A percentile compares a stretch with the other conserved stretches of the same genome.
phyloP scores from a whole-genome alignment of 2,888 invertebrate genomes.

The Lobophora halterata region DNA sequence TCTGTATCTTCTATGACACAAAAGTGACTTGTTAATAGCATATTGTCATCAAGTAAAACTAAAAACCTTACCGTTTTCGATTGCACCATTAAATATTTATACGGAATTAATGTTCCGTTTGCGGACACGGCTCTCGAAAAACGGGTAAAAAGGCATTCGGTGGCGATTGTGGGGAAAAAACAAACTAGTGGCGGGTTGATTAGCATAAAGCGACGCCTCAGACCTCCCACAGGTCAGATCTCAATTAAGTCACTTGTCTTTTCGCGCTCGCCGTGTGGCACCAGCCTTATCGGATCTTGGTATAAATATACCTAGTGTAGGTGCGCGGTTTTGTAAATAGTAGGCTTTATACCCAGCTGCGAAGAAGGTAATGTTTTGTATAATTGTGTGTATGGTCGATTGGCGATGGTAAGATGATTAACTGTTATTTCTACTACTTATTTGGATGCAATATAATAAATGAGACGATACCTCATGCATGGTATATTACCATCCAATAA shows the following conservation, averaged over 20 bases:
- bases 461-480: too few relatives aligned
- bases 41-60: constrained; percentile 6
- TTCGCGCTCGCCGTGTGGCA: constrained; percentile 67
- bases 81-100: constrained; percentile 35
- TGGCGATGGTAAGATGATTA: too few relatives aligned
- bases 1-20: too few relatives aligned
- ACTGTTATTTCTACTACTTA: too few relatives aligned
- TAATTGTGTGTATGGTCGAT: too few relatives aligned
- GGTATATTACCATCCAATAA: too few relatives aligned
- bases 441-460: too few relatives aligned
- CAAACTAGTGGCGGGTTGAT: constrained; percentile 73
- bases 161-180: constrained; percentile 68
- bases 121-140: constrained; percentile 48
- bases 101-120: constrained; percentile 34
- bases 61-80: constrained; percentile 31
- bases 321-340: constrained; percentile 55
- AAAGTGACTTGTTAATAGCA: background rate
- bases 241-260: constrained; percentile 79
- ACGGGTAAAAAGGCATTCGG: constrained; percentile 56
- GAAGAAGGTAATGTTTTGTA: too few relatives aligned
- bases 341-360: too few relatives aligned
- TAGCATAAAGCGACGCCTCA: constrained; percentile 73
- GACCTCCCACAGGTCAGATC: constrained; percentile 71
- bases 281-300: constrained; percentile 66
- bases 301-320: constrained; percentile 60